These are phyloP conservation scores for Gastracanthus pulcherrimus DNA, from an alignment of 2,888 invertebrate genomes.

Conservation along the genomic window DNA sequence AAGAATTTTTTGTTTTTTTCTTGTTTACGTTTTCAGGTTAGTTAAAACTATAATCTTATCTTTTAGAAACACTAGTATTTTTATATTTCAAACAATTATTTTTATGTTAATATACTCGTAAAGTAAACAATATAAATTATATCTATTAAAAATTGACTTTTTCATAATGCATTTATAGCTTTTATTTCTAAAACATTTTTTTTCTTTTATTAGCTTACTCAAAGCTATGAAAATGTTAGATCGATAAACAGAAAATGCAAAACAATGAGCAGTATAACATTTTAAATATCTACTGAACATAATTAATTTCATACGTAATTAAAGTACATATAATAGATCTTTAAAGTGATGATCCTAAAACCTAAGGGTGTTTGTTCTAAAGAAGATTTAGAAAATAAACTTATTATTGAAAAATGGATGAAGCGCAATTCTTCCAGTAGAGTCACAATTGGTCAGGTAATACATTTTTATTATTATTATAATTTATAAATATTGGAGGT, in stretches of 20 bases:
- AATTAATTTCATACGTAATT: background rate
- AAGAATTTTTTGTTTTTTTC: no score
- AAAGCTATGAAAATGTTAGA: background rate
- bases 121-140: background rate
- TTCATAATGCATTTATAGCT: background rate
- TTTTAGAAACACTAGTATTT: no score
- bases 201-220: no score
- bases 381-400: slow-evolving; percentile 45
- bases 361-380: background rate
- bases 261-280: background rate
- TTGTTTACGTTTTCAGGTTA: no score
- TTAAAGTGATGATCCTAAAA: slow-evolving; percentile 44
- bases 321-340: background rate
- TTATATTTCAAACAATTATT: no score
- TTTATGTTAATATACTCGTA: no score
- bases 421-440: slow-evolving; percentile 36
- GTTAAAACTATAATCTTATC: no score
- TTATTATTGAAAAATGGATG: slow-evolving; percentile 51
- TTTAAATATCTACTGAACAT: background rate
- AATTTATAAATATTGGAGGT: background rate
- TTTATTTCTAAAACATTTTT: background rate
- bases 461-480: background rate
- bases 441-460: slow-evolving; percentile 40
- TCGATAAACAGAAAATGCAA: background rate
- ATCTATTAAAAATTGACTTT: background rate